Evolutionary conservation across 1,140 invertebrate genomes (phyloP), one percentile per base, ranked within the genome.

Genomic region (Lutraria rhynchaena): DNA sequence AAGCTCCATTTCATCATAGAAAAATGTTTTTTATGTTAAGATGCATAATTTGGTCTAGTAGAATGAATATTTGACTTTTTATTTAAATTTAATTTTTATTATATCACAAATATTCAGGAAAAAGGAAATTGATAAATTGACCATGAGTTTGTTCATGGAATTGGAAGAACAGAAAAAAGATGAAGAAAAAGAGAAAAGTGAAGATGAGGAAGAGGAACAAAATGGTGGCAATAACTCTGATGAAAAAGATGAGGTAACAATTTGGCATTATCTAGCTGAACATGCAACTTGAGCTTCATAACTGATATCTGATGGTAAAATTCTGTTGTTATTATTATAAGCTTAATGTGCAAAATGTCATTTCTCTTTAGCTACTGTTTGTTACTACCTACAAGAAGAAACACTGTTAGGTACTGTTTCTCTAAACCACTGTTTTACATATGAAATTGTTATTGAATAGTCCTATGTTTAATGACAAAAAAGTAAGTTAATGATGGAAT

Each of bases 41-140:
- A 11, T 46, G 44, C 19, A 11, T 9, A 11, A 46, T 19, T 11
- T 19, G 9, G 19, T 11, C 19, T 19, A 19, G 9, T 46, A 19
- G 19, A 9, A 11, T 19, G 19, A 9, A 11, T 19, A 46, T 46
- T 46, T 46, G 44, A 46, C 19, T 9, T 11, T 46, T 46, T 46
- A 11, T 9, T 46, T 9, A 46, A 46, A 11, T 9, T 11, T 19
- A 46, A 11, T 19, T 58, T 13, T 22, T 22, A 22, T 9, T 58
- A 9, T 27, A 58, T 67, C 7, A n/a, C 22, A 46, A 67, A 35
- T 22, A 3, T 27, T 35, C 19, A 84, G 83, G 41, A 84, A 84
- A 44, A 84, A 84, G 31, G 83, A 84, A 46, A 76, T 84, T 51
- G 83, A 84, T 60, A 53, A 78, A n/a, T 49, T 81, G 31, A 81